These are phyloP conservation scores for Caenorhabditis panamensis DNA, from an alignment of 2,888 invertebrate species.

Conservation along the genomic window DNA sequence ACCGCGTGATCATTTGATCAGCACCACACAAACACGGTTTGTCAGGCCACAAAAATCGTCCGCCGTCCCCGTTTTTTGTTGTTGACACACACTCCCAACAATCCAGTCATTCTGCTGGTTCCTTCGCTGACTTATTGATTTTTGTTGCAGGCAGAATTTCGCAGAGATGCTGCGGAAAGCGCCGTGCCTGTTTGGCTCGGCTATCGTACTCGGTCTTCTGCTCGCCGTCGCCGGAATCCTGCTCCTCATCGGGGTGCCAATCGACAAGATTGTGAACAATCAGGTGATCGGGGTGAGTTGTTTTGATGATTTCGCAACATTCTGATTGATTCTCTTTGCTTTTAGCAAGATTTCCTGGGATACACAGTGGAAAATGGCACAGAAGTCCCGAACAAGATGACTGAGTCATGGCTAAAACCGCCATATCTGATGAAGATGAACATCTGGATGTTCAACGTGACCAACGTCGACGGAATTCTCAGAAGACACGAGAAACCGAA, in stretches of 20 bases:
- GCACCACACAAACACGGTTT: constrained; percentile 32
- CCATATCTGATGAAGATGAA: constrained; percentile 74
- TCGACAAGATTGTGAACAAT: constrained; percentile 54
- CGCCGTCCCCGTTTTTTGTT: not conserved
- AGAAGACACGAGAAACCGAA: constrained; percentile 64
- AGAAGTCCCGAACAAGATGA: constrained; percentile 71
- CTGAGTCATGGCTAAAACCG: constrained; percentile 75
- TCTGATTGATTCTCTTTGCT: not conserved
- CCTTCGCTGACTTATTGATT: constrained; percentile 4
- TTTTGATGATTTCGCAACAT: not conserved
- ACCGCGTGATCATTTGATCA: constrained; percentile 24
- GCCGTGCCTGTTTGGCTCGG: constrained; percentile 54
- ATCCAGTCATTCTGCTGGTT: not conserved
- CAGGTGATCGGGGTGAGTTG: constrained; percentile 57
- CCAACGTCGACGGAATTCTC: constrained; percentile 61
- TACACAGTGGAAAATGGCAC: constrained; percentile 73
- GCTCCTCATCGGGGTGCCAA: constrained; percentile 52
- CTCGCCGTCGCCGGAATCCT: constrained; percentile 42
- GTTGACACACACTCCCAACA: constrained; percentile 12
- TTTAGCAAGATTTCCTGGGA: constrained; percentile 74
- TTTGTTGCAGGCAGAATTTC: too few species aligned
- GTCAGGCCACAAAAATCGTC: constrained; percentile 15
- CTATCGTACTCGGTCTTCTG: constrained; percentile 22
- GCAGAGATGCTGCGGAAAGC: constrained; percentile 40
- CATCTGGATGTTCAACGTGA: constrained; percentile 72